These are phyloP conservation scores for Heliconius aoede DNA, from an alignment of 2,888 invertebrate species.

Conservation along the genomic window DNA sequence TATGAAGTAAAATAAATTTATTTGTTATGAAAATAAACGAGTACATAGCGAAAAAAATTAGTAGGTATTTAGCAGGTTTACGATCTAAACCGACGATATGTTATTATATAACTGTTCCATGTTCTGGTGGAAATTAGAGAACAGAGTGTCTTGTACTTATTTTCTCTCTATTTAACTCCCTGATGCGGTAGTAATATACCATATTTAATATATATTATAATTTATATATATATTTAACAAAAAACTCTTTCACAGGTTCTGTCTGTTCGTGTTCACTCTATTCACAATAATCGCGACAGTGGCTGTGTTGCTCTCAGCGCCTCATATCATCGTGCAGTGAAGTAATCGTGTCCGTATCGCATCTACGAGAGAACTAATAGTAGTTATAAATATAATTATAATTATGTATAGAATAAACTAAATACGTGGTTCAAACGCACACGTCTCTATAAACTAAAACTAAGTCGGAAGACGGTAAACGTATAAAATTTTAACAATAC, in stretches of 20 bases:
- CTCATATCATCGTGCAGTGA: slow-evolving; percentile 97
- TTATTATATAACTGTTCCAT: too few relatives aligned
- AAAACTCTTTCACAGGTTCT: slow-evolving; percentile 86
- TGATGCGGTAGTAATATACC: background rate
- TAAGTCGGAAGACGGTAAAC: slow-evolving; percentile 75
- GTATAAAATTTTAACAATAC: slow-evolving; percentile 58
- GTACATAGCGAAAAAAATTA: too few relatives aligned
- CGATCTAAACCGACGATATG: too few relatives aligned
- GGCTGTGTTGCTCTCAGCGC: slow-evolving; percentile 95
- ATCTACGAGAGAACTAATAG: slow-evolving; percentile 76
- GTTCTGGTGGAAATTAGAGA: too few relatives aligned
- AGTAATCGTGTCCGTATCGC: slow-evolving; percentile 49
- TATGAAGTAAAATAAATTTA: too few relatives aligned
- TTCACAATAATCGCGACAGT: slow-evolving; percentile 97
- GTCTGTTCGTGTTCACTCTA: slow-evolving; percentile 96
- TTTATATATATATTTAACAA: slow-evolving; percentile 40
- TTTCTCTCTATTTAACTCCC: too few relatives aligned
- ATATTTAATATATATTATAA: too few relatives aligned
- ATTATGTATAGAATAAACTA: slow-evolving; percentile 54
- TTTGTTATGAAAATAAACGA: too few relatives aligned
- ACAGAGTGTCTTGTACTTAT: too few relatives aligned
- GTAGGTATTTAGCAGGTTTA: too few relatives aligned
- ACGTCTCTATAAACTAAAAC: slow-evolving; percentile 63
- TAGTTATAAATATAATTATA: slow-evolving; percentile 64
- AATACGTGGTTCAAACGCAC: slow-evolving; percentile 79